Evolutionary conservation across 2,888 invertebrate species (phyloP), one percentile per base, ranked within the genome.

Genomic region (Dryomyza anilis): DNA sequence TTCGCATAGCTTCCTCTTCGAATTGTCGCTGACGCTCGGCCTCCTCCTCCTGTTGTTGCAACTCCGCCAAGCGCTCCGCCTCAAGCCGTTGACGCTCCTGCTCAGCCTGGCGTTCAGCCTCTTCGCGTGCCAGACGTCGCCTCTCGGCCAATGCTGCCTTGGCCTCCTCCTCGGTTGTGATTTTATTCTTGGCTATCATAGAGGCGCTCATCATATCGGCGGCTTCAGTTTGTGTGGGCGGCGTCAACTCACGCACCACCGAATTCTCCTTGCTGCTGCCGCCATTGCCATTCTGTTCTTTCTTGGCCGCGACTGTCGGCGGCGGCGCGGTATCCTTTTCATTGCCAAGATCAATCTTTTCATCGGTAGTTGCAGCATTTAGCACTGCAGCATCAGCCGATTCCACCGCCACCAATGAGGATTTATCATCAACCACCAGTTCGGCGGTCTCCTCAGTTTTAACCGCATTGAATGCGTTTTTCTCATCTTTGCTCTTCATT

Each of bases 131-230:
- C 67, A 94, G 85, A 65, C 95, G 87, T 71, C 96, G 86, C 68
- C 94, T 87, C 85, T 96, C 96, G 0, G 96, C 96, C 64, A 97
- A 85, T 63, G 95, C 96, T 19, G 95, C 95, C 84, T 96, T 96
- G 8, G 96, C 96, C 81, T 96, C 90, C 81, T 94, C 95, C 84
- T 95, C 95, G 2, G 95, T 95, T 10, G 91, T 93, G 72, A 95
- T 94, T 72, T 89, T 86, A 30, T 85, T 85, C 79, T 88, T 89
- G 12, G 87, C 87, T 67, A 87, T 88, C 86, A 90, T 88, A 36
- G 90, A 90, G 53, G 90, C 87, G 72, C 85, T 80, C 81, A 83
- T 83, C 65, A 76, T 65, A 70, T 82, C 82, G 46, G 73, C 77
- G 30, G 67, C 63, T 21, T 68, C 70, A 39, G 33, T 29, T 25